A percentile compares a stretch with the other conserved stretches of the same genome.
phyloP scores from a whole-genome alignment of 2,888 invertebrate species.

The Elaeidobius kamerunicus region DNA sequence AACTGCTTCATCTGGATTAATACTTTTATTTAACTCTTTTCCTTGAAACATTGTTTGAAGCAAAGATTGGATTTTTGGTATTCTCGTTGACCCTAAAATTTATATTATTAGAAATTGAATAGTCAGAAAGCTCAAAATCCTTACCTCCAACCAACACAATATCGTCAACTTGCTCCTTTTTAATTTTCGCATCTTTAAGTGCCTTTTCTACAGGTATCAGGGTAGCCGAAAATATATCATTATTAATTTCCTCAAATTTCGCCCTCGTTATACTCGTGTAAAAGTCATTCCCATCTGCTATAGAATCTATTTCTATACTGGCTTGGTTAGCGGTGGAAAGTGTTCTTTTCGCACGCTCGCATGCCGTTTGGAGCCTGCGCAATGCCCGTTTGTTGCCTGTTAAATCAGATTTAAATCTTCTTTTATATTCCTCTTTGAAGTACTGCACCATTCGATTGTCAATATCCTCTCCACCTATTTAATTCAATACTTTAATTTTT shows the following conservation, averaged over 20 bases:
- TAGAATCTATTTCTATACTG: conserved; percentile 59
- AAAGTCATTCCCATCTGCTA: conserved; percentile 60
- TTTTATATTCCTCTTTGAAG: conserved; percentile 55
- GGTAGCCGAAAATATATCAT: conserved; percentile 61
- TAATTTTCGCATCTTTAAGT: conserved; percentile 60
- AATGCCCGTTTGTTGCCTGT: conserved; percentile 53
- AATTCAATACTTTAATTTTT: too few species aligned
- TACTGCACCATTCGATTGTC: conserved; percentile 56
- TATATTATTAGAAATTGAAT: too few species aligned
- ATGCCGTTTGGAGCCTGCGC: conserved; percentile 60
- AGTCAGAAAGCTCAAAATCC: background rate
- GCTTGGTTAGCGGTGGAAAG: conserved; percentile 57
- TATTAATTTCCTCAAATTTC: conserved; percentile 62
- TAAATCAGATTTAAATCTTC: conserved; percentile 54
- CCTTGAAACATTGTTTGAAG: conserved; percentile 55
- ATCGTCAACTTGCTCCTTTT: conserved; percentile 55
- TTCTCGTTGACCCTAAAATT: conserved; percentile 66
- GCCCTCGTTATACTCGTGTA: conserved; percentile 59
- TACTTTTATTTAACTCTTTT: conserved; percentile 64
- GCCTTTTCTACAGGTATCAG: conserved; percentile 65
- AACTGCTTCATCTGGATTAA: conserved; percentile 71
- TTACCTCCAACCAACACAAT: conserved; percentile 61
- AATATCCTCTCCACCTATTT: conserved; percentile 53
- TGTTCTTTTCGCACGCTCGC: conserved; percentile 61
- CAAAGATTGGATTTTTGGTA: conserved; percentile 64